A percentile compares a stretch with the other conserved stretches of the same genome.
These are phyloP conservation scores for Gracilinanus agilis DNA, from an alignment of 2,113 vertebrate genomes.

Conservation along the genomic window DNA sequence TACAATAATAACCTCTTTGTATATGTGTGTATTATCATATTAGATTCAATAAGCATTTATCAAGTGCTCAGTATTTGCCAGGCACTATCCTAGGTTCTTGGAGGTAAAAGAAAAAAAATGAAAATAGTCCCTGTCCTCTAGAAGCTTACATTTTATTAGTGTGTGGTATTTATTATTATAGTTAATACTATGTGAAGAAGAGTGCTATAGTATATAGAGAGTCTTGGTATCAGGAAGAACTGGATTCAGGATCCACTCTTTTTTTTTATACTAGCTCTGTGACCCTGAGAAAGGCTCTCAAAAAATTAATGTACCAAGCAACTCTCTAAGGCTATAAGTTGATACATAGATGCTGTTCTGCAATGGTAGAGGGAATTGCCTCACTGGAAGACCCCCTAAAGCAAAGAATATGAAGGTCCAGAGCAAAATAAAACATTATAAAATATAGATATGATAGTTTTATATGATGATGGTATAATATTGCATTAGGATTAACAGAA, in stretches of 20 bases:
- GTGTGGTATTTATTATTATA: background rate
- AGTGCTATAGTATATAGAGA: background rate
- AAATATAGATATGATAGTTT: background rate
- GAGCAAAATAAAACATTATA: background rate
- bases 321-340: background rate
- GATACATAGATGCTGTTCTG: background rate
- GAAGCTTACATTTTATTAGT: background rate
- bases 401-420: background rate
- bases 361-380: background rate
- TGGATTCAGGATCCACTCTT: background rate
- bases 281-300: background rate
- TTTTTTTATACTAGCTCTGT: constrained; percentile 1
- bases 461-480: background rate
- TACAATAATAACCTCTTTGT: no score
- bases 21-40: background rate
- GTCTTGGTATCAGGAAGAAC: constrained; percentile 16
- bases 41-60: background rate
- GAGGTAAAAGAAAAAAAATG: background rate
- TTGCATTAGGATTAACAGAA: background rate
- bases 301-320: background rate
- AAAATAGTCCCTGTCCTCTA: background rate
- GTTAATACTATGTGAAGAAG: background rate
- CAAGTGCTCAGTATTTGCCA: background rate
- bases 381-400: background rate
- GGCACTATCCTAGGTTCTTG: background rate